These are phyloP conservation scores for Triplophysa tibetana DNA, from an alignment of 2,113 vertebrate genomes.

Conservation along the genomic window DNA sequence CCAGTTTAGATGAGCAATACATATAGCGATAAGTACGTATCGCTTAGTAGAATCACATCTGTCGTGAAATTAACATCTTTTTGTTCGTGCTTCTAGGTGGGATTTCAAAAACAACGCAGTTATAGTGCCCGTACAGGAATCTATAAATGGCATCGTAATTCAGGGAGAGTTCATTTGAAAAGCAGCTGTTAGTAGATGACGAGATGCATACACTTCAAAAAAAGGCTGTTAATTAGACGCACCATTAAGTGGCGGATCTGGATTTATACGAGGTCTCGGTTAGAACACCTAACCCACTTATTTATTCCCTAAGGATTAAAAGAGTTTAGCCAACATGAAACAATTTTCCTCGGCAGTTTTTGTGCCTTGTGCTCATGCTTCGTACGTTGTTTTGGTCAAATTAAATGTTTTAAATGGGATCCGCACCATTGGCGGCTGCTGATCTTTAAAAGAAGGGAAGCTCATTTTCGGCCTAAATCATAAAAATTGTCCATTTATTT, in stretches of 20 bases:
- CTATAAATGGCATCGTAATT: conserved; percentile 39
- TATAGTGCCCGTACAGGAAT: neutral
- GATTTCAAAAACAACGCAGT: conserved; percentile 31
- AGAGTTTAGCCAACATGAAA: conserved; percentile 1
- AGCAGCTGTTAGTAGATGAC: conserved; percentile 31
- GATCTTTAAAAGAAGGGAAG: too few species aligned
- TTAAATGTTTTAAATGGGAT: neutral
- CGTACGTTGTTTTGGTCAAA: conserved; percentile 13
- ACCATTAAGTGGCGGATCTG: conserved; percentile 45
- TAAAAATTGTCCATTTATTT: too few species aligned
- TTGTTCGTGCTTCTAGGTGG: conserved; percentile 5
- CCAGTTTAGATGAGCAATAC: neutral
- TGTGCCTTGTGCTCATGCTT: conserved; percentile 4
- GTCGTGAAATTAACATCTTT: conserved; percentile 1
- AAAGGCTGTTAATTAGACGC: conserved; percentile 45
- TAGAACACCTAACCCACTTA: conserved; percentile 27
- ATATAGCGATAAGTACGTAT: conserved; percentile 6
- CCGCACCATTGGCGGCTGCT: too few species aligned
- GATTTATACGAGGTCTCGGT: conserved; percentile 41
- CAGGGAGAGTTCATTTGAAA: conserved; percentile 45
- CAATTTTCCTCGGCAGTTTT: conserved; percentile 2
- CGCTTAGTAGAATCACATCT: neutral
- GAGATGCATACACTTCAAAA: conserved; percentile 35
- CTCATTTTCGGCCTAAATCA: too few species aligned
- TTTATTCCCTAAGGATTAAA: conserved; percentile 28